These are phyloP conservation scores for Drosophila azteca DNA, from an alignment of 1,140 invertebrate genomes.

Conservation along the genomic window DNA sequence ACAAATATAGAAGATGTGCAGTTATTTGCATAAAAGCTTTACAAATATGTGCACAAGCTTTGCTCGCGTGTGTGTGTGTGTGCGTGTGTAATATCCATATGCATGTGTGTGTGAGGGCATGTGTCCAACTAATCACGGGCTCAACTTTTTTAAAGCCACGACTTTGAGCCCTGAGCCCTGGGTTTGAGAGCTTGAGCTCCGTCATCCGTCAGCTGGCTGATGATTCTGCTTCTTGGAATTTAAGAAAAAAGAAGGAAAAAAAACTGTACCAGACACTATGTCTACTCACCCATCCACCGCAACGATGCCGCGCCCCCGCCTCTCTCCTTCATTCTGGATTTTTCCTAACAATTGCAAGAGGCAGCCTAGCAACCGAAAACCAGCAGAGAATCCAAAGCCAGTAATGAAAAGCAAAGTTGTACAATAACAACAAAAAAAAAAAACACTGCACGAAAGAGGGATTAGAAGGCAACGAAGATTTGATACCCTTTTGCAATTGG, in stretches of 20 bases:
- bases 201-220: slow-evolving; percentile 33
- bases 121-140: slow-evolving; percentile 54
- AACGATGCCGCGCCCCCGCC: not conserved
- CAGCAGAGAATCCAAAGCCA: slow-evolving; percentile 30
- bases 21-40: slow-evolving; percentile 64
- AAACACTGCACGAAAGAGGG: too few relatives aligned
- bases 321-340: slow-evolving; percentile 13
- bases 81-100: slow-evolving; percentile 2
- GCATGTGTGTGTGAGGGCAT: slow-evolving; percentile 20
- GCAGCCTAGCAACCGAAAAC: slow-evolving; percentile 68
- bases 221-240: slow-evolving; percentile 13
- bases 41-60: slow-evolving; percentile 58
- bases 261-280: slow-evolving; percentile 54
- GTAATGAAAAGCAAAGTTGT: slow-evolving; percentile 70
- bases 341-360: slow-evolving; percentile 51
- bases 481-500: too few relatives aligned
- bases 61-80: slow-evolving; percentile 10
- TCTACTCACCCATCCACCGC: slow-evolving; percentile 21
- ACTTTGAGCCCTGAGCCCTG: slow-evolving; percentile 4
- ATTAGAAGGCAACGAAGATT: too few relatives aligned
- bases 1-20: slow-evolving; percentile 59
- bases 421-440: slow-evolving; percentile 35
- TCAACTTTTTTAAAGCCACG: slow-evolving; percentile 16
- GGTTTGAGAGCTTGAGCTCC: slow-evolving; percentile 3
- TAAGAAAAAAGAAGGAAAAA: slow-evolving; percentile 33